phyloP scores from a whole-genome alignment of 2,888 invertebrate species.

The Teinopalpus imperialis region DNA sequence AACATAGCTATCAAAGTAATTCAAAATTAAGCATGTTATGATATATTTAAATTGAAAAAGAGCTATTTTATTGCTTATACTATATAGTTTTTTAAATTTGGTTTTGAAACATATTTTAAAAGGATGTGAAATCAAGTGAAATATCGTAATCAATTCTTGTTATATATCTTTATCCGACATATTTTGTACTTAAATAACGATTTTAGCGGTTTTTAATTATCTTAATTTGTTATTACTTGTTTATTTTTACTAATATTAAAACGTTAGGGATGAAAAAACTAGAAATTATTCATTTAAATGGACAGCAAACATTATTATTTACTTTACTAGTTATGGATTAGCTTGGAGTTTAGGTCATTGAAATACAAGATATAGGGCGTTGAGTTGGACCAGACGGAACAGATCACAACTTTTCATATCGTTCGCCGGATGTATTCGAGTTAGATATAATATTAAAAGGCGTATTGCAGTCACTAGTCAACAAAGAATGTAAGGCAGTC shows the following conservation, averaged over 20 bases:
- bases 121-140: background rate
- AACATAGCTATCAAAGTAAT: background rate
- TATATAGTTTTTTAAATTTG: no score
- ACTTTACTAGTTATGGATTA: no score
- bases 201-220: background rate
- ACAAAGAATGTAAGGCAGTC: slow-evolving; percentile 58
- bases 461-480: slow-evolving; percentile 20
- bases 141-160: background rate
- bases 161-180: background rate
- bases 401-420: background rate
- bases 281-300: no score
- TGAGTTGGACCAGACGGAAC: background rate
- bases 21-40: no score
- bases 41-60: no score
- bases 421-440: background rate
- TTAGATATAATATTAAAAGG: slow-evolving; percentile 3
- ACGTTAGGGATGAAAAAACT: no score
- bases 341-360: no score
- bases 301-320: no score
- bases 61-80: no score
- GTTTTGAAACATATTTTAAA: no score
- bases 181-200: background rate
- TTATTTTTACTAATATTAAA: no score
- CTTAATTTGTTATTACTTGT: background rate
- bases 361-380: background rate